Conservation (phyloP, 2,888 invertebrate genomes). For the Latrodectus hesperus region DNA sequence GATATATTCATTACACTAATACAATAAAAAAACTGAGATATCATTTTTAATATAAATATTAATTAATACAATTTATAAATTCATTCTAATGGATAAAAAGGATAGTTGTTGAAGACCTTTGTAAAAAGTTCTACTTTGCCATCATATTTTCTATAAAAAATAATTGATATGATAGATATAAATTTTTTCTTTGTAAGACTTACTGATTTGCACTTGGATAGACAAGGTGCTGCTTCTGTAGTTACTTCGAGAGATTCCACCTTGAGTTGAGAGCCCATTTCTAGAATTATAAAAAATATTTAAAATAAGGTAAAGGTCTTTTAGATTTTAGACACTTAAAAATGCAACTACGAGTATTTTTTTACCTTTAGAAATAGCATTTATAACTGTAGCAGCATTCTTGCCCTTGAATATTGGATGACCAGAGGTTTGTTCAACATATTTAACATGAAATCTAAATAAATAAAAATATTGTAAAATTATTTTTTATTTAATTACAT, state of each 20-base stretch:
- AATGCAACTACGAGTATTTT: not conserved
- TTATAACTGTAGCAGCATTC: slow-evolving; percentile 30
- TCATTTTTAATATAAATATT: no score
- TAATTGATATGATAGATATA: not conserved
- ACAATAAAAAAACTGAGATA: no score
- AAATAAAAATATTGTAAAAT: not conserved
- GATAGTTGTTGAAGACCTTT: not conserved
- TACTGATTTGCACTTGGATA: slow-evolving; percentile 58
- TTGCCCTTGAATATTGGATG: slow-evolving; percentile 12
- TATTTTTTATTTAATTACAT: no score
- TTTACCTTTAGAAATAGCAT: slow-evolving; percentile 43
- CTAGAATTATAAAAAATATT: slow-evolving; percentile 24
- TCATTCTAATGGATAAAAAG: not conserved
- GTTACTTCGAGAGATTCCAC: slow-evolving; percentile 46
- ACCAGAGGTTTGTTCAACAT: slow-evolving; percentile 29
- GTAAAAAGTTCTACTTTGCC: no score
- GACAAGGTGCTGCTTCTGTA: slow-evolving; percentile 15
- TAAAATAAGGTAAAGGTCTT: not conserved
- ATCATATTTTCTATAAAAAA: no score
- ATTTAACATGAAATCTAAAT: slow-evolving; percentile 50
- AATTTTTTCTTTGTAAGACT: slow-evolving; percentile 14
- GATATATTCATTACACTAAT: no score
- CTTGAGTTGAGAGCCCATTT: slow-evolving; percentile 45
- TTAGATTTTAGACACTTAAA: not conserved
- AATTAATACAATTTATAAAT: not conserved